Base-by-base conservation (phyloP, 2,113 vertebrate species). In the Psilopsiagon aymara region DNA sequence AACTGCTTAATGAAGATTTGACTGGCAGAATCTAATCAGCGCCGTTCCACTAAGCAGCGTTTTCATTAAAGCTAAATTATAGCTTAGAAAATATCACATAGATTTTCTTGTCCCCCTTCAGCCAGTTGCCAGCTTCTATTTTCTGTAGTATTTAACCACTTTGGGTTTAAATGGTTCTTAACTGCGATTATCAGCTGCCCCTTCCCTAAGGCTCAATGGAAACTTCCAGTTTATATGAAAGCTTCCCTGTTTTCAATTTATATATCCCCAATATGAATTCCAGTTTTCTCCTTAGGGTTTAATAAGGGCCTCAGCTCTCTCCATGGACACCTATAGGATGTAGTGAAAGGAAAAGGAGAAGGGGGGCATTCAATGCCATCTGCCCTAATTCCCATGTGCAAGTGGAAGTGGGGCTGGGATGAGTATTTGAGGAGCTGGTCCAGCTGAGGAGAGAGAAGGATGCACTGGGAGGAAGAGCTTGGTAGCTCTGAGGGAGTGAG, bases 361-460 rank as follows among this genome's bases (percentile, higher is more conserved):
- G 2, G 11, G 35, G 25, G 69, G 15, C 25, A 5, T 16, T 1
- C 2, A 15, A 1, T 16, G 2, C 5, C 20, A 1, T 23, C 33
- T 55, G 24, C 28, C 35, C 41, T 9, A 9, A 59, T 86, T 44
- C 41, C 64, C 9, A 0, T 29, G 77, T 13, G 25, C 11, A 13
- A 11, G 24, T 12, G 64, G 25, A 29, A 46, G 3, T 17, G 16
- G 13, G 39, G 47, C 51, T 82, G 23, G 47, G 12, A 5, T 60
- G 46, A 25, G 47, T 1, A 10, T 39, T 29, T 10, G 52, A 69
- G 66, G 81, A 81, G 31, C 44, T 80, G 62, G 49, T 74, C n/a
- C 60, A 55, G 55, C 68, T 9, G 24, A 44, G 55, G 28, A 41
- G 43, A 12, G 17, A 66, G 41, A 31, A 55, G 25, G 7, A 3